phyloP scores from a whole-genome alignment of 2,113 vertebrate genomes.

The Amphilophus citrinellus region DNA sequence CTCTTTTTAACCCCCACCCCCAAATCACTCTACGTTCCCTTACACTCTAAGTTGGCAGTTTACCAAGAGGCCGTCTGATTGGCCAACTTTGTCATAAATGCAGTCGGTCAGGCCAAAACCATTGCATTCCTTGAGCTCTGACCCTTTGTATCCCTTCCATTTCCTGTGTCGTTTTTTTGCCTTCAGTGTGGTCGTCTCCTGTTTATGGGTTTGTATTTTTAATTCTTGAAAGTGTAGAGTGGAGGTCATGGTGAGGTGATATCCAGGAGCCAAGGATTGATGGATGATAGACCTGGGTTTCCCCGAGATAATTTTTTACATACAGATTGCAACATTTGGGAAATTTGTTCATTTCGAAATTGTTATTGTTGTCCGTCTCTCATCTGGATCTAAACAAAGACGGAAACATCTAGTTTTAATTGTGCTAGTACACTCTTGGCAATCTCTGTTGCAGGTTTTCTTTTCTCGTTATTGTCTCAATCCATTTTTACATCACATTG shows the following conservation, averaged over 20 bases:
- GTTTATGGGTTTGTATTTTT: slow-evolving; percentile 42
- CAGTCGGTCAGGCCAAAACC: slow-evolving; percentile 71
- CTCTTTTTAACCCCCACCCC: not conserved
- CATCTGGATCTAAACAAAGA: slow-evolving; percentile 16
- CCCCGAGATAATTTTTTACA: slow-evolving; percentile 1
- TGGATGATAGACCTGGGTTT: slow-evolving; percentile 12
- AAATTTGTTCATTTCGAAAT: slow-evolving; percentile 8
- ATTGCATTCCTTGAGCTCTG: slow-evolving; percentile 83
- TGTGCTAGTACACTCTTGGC: not conserved
- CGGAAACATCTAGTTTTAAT: slow-evolving; percentile 9
- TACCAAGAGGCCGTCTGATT: slow-evolving; percentile 75
- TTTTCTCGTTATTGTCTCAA: not conserved
- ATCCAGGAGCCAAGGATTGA: not conserved
- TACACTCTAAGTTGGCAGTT: slow-evolving; percentile 77
- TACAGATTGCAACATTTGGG: not conserved
- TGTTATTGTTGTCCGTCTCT: slow-evolving; percentile 4
- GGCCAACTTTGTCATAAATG: slow-evolving; percentile 79
- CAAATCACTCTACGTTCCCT: slow-evolving; percentile 35
- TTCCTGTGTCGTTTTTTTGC: slow-evolving; percentile 78
- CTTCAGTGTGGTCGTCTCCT: slow-evolving; percentile 29
- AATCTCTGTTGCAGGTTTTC: slow-evolving; percentile 14
- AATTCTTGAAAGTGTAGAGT: not conserved
- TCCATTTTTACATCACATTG: slow-evolving; percentile 35
- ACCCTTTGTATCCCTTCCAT: slow-evolving; percentile 86
- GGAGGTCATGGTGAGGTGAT: slow-evolving; percentile 37